phyloP scores from a whole-genome alignment of 2,888 invertebrate species.

The Watsonalla binaria region DNA sequence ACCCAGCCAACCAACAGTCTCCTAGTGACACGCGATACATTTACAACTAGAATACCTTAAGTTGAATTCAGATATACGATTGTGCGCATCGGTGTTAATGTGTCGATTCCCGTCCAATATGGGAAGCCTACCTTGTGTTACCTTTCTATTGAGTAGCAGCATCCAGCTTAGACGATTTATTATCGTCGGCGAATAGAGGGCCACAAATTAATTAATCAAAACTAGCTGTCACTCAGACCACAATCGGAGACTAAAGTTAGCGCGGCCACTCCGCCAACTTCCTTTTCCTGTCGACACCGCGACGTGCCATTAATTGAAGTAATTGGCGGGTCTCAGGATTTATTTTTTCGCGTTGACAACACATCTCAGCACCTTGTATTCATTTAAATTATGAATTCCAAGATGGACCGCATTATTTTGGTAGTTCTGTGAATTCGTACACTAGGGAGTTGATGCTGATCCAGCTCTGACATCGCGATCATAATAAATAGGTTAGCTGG shows the following conservation, averaged over 20 bases:
- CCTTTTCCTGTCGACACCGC: conserved; percentile 70
- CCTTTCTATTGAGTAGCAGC: no score
- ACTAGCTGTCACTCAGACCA: conserved; percentile 69
- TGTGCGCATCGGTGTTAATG: no score
- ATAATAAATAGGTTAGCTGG: no score
- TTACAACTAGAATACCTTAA: no score
- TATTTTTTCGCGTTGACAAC: conserved; percentile 67
- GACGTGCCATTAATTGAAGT: conserved; percentile 74
- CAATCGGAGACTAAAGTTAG: conserved; percentile 65
- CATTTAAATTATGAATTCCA: conserved; percentile 34
- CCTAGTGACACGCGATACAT: no score
- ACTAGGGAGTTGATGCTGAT: not conserved
- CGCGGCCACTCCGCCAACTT: conserved; percentile 47
- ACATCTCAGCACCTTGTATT: conserved; percentile 41
- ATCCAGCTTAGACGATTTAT: conserved; percentile 60
- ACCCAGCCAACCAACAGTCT: no score
- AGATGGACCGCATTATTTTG: conserved; percentile 6
- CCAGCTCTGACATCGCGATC: no score
- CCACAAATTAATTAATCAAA: conserved; percentile 75
- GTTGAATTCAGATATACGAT: no score
- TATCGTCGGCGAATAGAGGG: conserved; percentile 60
- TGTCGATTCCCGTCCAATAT: no score
- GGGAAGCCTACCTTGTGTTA: no score
- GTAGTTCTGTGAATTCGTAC: conserved; percentile 4
- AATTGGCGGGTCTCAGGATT: conserved; percentile 65